phyloP scores from a whole-genome alignment of 2,888 invertebrate species.

The Coelopa pilipes region DNA sequence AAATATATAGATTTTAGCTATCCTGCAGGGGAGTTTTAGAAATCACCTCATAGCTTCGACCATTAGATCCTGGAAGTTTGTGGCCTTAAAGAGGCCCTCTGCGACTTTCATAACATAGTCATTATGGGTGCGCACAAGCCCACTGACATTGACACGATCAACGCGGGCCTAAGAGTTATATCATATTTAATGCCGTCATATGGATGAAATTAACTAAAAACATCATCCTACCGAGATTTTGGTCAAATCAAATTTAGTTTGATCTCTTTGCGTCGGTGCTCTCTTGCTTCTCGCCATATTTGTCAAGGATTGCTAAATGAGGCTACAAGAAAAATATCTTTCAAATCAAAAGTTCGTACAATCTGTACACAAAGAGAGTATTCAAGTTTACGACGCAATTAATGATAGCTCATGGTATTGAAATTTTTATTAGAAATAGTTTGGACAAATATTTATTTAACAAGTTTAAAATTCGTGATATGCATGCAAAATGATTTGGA shows the following conservation, averaged over 20 bases:
- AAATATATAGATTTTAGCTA: not conserved
- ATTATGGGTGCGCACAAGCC: slow-evolving; percentile 86
- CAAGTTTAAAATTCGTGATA: no score
- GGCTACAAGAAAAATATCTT: not conserved
- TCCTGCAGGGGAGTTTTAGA: not conserved
- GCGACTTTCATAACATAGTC: slow-evolving; percentile 86
- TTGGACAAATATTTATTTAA: no score
- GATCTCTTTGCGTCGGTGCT: slow-evolving; percentile 39
- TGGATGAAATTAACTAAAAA: not conserved
- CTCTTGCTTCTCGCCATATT: slow-evolving; percentile 41
- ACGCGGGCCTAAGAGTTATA: slow-evolving; percentile 76
- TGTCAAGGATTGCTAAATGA: not conserved
- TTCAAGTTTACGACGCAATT: no score
- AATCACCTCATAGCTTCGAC: slow-evolving; percentile 74
- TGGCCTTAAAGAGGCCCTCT: slow-evolving; percentile 82
- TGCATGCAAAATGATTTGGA: no score
- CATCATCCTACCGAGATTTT: slow-evolving; percentile 48
- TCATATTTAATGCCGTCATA: not conserved
- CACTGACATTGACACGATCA: slow-evolving; percentile 86
- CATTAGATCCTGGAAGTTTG: slow-evolving; percentile 87
- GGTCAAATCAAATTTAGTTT: slow-evolving; percentile 50
- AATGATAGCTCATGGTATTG: no score
- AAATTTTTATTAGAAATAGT: no score
- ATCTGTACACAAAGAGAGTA: no score
- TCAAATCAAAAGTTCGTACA: not conserved